Base-by-base conservation (phyloP, 2,113 vertebrate species). In the Aspidoscelis tigris region DNA sequence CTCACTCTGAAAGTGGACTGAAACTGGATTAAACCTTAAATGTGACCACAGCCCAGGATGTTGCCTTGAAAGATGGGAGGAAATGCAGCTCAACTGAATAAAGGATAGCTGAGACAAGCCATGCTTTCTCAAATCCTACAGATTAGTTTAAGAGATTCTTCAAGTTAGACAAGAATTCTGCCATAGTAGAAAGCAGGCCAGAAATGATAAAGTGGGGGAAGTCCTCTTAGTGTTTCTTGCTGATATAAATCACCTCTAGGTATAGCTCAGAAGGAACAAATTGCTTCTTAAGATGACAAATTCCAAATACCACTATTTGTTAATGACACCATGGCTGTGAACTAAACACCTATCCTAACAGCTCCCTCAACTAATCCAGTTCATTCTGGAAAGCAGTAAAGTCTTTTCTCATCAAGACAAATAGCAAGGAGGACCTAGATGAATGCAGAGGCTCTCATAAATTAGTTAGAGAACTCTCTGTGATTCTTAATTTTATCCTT, bases 311-410 rank as follows among this genome's bases (percentile, higher is more conserved):
- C 47, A 20, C 50, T 71, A 61, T 58, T 1, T 80, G n/a, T 71
- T 82, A 43, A 80, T 64, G 84, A 80, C 9, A 21, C 1, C 43
- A 24, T 64, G 26, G 12, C 1, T 22, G 11, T 10, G 24, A 66
- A 76, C n/a, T 14, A 18, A 66, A 78, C 24, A 88, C 1, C 11
- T 58, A 88, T 66, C n/a, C 78, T 33, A 81, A 84, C 70, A 74
- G 8, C 76, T 85, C 21, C 21, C 53, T 9, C 1, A 78, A 22
- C n/a, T 16, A 58, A 20, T 2, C 5, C 0, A 2, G 61, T 53
- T 22, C 24, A 65, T 50, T 9, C 3, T 26, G 2, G 20, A 18
- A 39, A 75, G 41, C 41, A 61, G 83, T 4, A 2, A 82, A 79
- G 5, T 1, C 39, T 3, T 89, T 88, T 84, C 66, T 84, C 50